Conservation (phyloP, 2,113 vertebrate genomes). For the Odobenus rosmarus region DNA sequence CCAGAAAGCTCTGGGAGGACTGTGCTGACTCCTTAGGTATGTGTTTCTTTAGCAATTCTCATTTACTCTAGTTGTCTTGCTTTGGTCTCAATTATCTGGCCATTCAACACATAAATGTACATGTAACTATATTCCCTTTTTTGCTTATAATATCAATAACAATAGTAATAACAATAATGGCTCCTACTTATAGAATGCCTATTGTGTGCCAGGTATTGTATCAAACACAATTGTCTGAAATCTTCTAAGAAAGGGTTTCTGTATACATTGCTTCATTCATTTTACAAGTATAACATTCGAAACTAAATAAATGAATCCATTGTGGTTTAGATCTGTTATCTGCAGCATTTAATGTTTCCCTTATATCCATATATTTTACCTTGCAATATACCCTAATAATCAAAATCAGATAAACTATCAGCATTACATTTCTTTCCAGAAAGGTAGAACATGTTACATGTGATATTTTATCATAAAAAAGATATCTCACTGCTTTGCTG, state of each 20-base stretch:
- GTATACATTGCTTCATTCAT: constrained; percentile 76
- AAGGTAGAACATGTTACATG: constrained; percentile 27
- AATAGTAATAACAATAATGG: background rate
- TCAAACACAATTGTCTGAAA: background rate
- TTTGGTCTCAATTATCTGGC: background rate
- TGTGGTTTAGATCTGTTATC: constrained; percentile 62
- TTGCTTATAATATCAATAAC: background rate
- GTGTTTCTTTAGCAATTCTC: background rate
- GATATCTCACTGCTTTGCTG: constrained; percentile 45
- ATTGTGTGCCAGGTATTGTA: background rate
- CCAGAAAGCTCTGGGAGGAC: background rate
- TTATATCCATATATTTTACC: constrained; percentile 62
- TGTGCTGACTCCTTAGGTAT: background rate
- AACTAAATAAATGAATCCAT: constrained; percentile 74
- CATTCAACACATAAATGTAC: background rate
- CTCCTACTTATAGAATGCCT: background rate
- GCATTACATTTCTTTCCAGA: constrained; percentile 54
- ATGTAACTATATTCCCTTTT: background rate
- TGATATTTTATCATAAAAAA: constrained; percentile 40
- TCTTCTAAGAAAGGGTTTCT: constrained; percentile 48
- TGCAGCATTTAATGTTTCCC: constrained; percentile 73
- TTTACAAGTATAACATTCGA: constrained; percentile 81
- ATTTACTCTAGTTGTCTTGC: background rate
- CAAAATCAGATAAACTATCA: constrained; percentile 68
- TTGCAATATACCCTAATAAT: constrained; percentile 70